A percentile compares a stretch with the other conserved stretches of the same genome.
Evolutionary conservation across 1,140 invertebrate genomes (phyloP).

Genomic region (Rhopalosiphum maidis): DNA sequence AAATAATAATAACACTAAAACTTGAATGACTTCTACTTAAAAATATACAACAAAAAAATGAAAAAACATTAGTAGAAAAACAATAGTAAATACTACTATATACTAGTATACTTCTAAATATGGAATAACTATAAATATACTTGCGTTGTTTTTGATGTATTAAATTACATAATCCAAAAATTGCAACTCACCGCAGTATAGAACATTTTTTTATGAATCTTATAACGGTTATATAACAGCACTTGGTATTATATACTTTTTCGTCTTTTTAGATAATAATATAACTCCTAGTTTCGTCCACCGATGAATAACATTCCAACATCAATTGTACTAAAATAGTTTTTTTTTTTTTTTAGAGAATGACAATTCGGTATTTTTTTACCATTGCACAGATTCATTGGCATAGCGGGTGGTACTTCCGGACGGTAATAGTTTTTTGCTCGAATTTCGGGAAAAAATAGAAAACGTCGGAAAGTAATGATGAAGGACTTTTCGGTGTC

Average conservation of each 20-base stretch:
- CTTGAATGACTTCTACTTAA: neutral
- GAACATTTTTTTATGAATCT: neutral
- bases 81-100: neutral
- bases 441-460: neutral
- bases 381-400: neutral
- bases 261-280: neutral
- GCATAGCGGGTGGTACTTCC: constrained; percentile 34
- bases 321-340: neutral
- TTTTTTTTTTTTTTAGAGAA: neutral
- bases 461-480: neutral
- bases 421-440: constrained; percentile 26
- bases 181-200: neutral
- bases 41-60: neutral
- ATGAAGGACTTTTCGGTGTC: constrained; percentile 29
- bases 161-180: neutral
- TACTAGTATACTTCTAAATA: neutral
- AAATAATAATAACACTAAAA: neutral
- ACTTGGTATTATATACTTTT: neutral
- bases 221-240: neutral
- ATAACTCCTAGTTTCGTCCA: neutral
- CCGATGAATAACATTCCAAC: constrained; percentile 1
- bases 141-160: neutral
- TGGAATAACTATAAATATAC: neutral
- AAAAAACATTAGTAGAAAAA: neutral
- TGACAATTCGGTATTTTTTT: constrained; percentile 37